Conservation (phyloP, 2,113 vertebrate species). For the Choloepus hoffmanni region DNA sequence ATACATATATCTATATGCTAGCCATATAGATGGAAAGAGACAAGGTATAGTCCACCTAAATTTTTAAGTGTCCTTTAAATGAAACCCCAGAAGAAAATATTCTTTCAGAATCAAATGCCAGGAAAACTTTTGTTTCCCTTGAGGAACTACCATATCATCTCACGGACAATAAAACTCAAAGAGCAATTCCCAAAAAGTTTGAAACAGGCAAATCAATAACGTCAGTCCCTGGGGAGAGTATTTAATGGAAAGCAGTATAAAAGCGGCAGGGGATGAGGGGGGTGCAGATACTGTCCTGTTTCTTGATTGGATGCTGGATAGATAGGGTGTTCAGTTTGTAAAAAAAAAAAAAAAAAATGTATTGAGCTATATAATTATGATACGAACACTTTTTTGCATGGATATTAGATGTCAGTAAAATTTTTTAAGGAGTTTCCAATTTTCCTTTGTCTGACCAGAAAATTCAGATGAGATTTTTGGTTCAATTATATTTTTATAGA, state of each 20-base stretch:
- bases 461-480: background rate
- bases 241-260: background rate
- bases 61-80: background rate
- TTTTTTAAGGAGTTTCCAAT: background rate
- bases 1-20: background rate
- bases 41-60: background rate
- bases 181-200: background rate
- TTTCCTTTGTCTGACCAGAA: slow-evolving; percentile 1
- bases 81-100: slow-evolving; percentile 7
- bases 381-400: background rate
- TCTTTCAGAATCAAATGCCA: slow-evolving; percentile 24
- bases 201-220: background rate
- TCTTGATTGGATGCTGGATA: background rate
- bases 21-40: background rate
- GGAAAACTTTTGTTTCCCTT: background rate
- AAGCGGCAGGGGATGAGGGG: accelerated
- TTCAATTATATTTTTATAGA: background rate
- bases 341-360: background rate
- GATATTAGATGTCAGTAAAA: background rate
- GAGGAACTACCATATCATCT: background rate
- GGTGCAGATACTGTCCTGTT: background rate
- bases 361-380: background rate
- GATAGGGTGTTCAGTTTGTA: background rate
- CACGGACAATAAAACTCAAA: background rate
- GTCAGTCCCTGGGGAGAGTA: background rate